Evolutionary conservation across 1,140 invertebrate genomes (phyloP).

Genomic region (Chlorops oryzae): DNA sequence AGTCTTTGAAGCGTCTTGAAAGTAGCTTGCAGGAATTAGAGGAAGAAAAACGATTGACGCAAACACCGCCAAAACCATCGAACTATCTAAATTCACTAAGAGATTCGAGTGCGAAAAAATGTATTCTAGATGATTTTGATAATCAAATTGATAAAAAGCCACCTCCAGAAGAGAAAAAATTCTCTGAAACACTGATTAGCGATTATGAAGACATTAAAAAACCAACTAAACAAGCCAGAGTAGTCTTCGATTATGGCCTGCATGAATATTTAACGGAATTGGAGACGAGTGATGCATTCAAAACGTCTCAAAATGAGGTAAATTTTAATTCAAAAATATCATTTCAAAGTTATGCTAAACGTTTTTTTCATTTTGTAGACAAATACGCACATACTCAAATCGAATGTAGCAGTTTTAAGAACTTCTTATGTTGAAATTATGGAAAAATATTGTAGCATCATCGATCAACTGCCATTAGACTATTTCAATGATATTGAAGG

Average conservation of each 20-base stretch:
- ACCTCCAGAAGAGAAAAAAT: no score
- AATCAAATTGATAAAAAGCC: no score
- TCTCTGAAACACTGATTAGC: no score
- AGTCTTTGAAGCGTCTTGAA: no score
- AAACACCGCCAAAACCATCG: no score
- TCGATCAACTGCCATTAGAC: constrained; percentile 39
- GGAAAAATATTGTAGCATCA: constrained; percentile 40
- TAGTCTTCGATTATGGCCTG: constrained; percentile 34
- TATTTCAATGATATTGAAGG: constrained; percentile 35
- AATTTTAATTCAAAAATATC: background rate
- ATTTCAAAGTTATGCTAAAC: background rate
- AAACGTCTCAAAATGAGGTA: constrained; percentile 23
- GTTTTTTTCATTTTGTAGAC: constrained; percentile 4
- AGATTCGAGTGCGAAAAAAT: no score
- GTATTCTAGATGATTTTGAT: no score
- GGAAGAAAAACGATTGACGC: no score
- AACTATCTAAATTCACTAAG: no score
- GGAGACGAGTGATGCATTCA: constrained; percentile 32
- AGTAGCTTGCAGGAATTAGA: no score
- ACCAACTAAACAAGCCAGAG: no score
- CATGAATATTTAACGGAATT: constrained; percentile 29
- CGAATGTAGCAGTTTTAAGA: constrained; percentile 23
- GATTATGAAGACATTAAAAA: no score
- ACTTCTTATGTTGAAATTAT: constrained; percentile 33
- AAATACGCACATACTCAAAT: constrained; percentile 14